A percentile compares a stretch with the other conserved stretches of the same genome.
Conservation (phyloP, 2,888 invertebrate species). For the Dolichomitus sp. region DNA sequence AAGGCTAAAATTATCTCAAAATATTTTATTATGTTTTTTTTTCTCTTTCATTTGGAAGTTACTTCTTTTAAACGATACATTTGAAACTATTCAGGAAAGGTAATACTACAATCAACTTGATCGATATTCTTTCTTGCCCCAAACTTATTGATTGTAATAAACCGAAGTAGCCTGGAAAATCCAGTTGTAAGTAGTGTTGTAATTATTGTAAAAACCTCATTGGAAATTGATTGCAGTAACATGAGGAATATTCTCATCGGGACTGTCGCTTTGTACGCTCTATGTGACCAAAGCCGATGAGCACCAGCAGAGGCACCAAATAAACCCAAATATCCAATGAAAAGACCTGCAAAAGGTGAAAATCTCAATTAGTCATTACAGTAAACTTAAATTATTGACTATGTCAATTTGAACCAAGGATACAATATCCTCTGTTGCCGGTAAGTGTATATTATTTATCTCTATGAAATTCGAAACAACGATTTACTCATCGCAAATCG, state of each 20-base stretch:
- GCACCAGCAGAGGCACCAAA: slow-evolving; percentile 35
- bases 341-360: not conserved
- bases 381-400: not conserved
- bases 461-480: no score
- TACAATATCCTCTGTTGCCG: not conserved
- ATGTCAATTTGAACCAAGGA: not conserved
- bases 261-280: slow-evolving; percentile 40
- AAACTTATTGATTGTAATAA: no score
- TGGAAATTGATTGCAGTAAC: slow-evolving; percentile 88
- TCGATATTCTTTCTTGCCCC: no score
- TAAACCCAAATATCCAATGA: slow-evolving; percentile 85
- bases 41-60: no score
- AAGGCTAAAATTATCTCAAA: no score
- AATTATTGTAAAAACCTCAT: slow-evolving; percentile 89
- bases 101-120: no score
- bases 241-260: slow-evolving; percentile 11
- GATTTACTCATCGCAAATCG: not conserved
- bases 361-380: not conserved
- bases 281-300: slow-evolving; percentile 46
- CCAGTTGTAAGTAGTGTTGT: not conserved
- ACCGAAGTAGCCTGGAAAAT: no score
- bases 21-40: no score
- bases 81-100: no score
- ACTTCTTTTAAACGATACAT: no score
- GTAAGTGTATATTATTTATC: no score